phyloP scores from a whole-genome alignment of 2,113 vertebrate genomes.

The Apteryx owenii region DNA sequence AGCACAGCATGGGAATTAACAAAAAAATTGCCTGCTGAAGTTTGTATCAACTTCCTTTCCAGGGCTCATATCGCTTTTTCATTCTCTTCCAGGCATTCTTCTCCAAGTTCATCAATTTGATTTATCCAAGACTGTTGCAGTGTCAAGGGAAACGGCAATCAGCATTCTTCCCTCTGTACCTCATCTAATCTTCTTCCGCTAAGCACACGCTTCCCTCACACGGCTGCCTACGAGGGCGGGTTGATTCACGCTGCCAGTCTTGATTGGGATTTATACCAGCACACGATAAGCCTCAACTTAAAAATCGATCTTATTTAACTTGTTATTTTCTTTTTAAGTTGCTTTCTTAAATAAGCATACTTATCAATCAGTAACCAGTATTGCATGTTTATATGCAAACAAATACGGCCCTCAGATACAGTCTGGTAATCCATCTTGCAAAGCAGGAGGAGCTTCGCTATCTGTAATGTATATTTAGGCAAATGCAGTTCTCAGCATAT shows the following conservation, averaged over 20 bases:
- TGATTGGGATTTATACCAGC: accelerated
- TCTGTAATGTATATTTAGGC: background rate
- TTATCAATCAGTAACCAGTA: background rate
- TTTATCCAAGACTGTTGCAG: constrained; percentile 26
- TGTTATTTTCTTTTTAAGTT: background rate
- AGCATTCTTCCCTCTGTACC: background rate
- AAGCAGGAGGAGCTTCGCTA: background rate
- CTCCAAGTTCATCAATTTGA: constrained; percentile 40
- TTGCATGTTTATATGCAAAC: background rate
- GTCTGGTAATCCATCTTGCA: background rate
- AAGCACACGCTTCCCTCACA: background rate
- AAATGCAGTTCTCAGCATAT: background rate
- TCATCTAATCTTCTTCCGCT: background rate
- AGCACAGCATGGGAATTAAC: background rate
- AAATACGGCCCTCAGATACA: accelerated
- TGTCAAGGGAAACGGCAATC: constrained; percentile 48
- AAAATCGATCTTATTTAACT: background rate
- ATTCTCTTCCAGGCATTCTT: constrained; percentile 63
- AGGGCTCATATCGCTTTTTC: constrained; percentile 24
- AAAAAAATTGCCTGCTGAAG: background rate
- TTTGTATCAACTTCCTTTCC: constrained; percentile 39
- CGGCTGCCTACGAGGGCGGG: background rate
- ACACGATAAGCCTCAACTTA: background rate
- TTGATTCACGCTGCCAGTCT: background rate
- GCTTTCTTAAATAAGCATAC: background rate